Evolutionary conservation across 1,140 invertebrate genomes (phyloP).

Genomic region (Daktulosphaira vitifoliae): DNA sequence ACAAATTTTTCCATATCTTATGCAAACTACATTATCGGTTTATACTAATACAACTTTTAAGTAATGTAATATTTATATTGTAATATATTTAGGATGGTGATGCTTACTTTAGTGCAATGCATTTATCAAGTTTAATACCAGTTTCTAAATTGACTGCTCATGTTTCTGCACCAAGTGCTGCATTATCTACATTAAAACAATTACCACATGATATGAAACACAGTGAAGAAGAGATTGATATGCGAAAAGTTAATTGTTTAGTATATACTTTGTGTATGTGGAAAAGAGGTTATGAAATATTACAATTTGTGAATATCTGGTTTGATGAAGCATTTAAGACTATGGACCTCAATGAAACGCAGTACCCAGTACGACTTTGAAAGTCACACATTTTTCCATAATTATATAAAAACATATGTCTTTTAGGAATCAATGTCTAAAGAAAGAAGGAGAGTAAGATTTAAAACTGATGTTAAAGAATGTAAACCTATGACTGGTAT

Average conservation of each 20-base stretch:
- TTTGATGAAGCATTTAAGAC: slow-evolving; percentile 25
- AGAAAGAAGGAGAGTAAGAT: slow-evolving; percentile 13
- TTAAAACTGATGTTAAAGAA: slow-evolving; percentile 18
- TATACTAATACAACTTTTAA: no score
- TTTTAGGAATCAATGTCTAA: neutral
- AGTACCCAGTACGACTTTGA: slow-evolving; percentile 7
- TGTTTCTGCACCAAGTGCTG: slow-evolving; percentile 2
- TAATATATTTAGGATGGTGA: slow-evolving; percentile 22
- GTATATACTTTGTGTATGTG: slow-evolving; percentile 20
- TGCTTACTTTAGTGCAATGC: slow-evolving; percentile 17
- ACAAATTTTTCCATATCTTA: no score
- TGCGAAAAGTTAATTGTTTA: slow-evolving; percentile 12
- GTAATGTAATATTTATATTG: no score
- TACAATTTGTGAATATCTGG: slow-evolving; percentile 22
- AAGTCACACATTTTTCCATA: no score
- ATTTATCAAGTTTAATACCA: slow-evolving; percentile 9
- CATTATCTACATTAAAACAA: slow-evolving; percentile 14
- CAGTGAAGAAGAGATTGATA: slow-evolving; percentile 17
- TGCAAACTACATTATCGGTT: no score
- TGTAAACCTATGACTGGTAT: slow-evolving; percentile 27
- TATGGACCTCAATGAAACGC: slow-evolving; percentile 20
- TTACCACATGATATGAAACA: slow-evolving; percentile 1
- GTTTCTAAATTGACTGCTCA: neutral
- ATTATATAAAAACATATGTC: no score
- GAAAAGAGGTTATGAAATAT: slow-evolving; percentile 25